phyloP scores from a whole-genome alignment of 1,140 invertebrate species.

The Megalonaias nervosa region DNA sequence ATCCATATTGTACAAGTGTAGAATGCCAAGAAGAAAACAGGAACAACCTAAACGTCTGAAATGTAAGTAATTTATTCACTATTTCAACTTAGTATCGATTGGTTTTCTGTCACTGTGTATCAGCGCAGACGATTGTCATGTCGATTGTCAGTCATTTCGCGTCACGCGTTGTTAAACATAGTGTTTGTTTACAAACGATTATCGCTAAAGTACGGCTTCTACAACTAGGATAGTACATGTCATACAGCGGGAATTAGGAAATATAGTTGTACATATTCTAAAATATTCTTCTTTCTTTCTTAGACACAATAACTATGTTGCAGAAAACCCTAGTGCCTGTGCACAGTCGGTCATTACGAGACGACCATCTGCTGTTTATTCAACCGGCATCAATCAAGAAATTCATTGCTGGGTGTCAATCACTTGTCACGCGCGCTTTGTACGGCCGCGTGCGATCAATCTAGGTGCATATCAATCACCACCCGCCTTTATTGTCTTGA shows the following conservation, averaged over 20 bases:
- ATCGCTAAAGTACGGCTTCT: too few species aligned
- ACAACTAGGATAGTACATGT: not conserved
- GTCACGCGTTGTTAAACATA: too few species aligned
- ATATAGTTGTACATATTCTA: not conserved
- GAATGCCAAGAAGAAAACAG: conserved; percentile 78
- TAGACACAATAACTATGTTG: conserved; percentile 4
- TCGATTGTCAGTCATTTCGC: too few species aligned
- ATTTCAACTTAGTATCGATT: not conserved
- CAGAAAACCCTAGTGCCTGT: not conserved
- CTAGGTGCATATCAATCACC: conserved; percentile 66
- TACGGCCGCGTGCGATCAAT: conserved; percentile 67
- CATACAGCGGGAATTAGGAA: not conserved
- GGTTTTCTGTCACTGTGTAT: conserved; percentile 1
- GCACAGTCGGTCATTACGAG: too few species aligned
- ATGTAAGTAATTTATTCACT: conserved; percentile 73
- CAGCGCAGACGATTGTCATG: not conserved
- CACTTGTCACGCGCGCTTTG: conserved; percentile 68
- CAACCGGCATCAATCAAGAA: conserved; percentile 68
- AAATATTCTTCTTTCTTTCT: not conserved
- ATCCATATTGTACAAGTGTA: conserved; percentile 12
- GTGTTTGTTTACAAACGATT: too few species aligned
- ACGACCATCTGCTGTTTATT: conserved; percentile 65
- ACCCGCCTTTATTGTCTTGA: conserved; percentile 65
- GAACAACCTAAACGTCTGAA: conserved; percentile 78
- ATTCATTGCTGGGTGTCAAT: conserved; percentile 69